Evolutionary conservation across 2,888 invertebrate genomes (phyloP).

Genomic region (Julus scandinavius): DNA sequence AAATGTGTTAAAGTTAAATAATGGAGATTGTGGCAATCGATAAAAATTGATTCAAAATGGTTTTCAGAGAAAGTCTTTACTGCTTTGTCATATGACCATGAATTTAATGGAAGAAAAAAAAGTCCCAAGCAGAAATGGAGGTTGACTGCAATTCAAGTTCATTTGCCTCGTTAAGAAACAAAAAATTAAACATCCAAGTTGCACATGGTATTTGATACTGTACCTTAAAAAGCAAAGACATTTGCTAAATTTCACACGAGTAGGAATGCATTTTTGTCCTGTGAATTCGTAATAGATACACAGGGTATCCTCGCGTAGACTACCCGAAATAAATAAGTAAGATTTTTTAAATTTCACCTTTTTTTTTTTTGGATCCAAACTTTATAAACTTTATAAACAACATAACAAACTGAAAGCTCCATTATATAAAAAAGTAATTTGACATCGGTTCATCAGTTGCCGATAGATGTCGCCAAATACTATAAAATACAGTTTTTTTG

Average conservation of each 20-base stretch:
- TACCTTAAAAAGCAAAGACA: neutral
- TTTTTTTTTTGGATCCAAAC: neutral
- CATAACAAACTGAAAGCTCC: too few relatives aligned
- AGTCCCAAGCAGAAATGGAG: neutral
- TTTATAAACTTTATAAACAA: neutral
- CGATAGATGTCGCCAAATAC: neutral
- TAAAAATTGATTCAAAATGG: conserved; percentile 29
- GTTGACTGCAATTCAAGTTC: conserved; percentile 8
- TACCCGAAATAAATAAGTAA: too few relatives aligned
- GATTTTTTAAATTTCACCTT: neutral
- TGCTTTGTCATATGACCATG: conserved; percentile 19
- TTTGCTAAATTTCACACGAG: neutral
- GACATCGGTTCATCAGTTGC: neutral
- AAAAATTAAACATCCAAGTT: neutral
- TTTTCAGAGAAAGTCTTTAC: neutral
- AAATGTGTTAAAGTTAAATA: conserved; percentile 9
- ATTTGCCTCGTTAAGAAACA: conserved; percentile 6
- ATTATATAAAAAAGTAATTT: neutral
- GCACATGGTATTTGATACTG: neutral
- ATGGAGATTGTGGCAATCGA: conserved; percentile 20
- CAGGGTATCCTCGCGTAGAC: too few relatives aligned
- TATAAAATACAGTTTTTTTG: too few relatives aligned
- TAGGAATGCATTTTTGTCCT: neutral
- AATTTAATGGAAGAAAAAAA: neutral
- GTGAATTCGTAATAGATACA: too few relatives aligned